phyloP scores from a whole-genome alignment of 92 coral and sea anemone genomes.

The Plumapathes pennacea region DNA sequence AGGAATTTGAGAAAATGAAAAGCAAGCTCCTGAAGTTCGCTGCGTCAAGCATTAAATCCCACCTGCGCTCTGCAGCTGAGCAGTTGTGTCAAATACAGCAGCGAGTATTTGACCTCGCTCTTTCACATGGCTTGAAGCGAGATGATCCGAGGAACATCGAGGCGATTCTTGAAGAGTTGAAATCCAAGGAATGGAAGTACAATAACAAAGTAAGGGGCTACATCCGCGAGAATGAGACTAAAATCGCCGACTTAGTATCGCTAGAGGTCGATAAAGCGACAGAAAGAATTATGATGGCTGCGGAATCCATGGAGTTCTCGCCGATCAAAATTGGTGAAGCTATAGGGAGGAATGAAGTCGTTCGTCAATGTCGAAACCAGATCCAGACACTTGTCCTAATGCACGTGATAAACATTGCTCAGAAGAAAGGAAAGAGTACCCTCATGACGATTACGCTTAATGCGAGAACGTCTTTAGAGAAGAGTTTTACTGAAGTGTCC shows the following conservation, averaged over 20 bases:
- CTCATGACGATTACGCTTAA: constrained; percentile 6
- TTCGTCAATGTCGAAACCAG: constrained; percentile 60
- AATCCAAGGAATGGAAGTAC: constrained; percentile 19
- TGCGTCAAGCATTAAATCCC: constrained; percentile 36
- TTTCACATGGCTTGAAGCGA: constrained; percentile 19
- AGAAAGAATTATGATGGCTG: constrained; percentile 13
- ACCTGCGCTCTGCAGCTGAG: constrained; percentile 24
- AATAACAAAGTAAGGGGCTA: constrained; percentile 25
- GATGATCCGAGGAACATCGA: constrained; percentile 1
- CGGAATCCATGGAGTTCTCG: constrained; percentile 55
- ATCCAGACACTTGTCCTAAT: constrained; percentile 56
- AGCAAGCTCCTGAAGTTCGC: constrained; percentile 46
- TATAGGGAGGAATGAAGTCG: constrained; percentile 62
- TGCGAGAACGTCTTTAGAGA: constrained; percentile 14
- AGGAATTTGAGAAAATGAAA: constrained; percentile 52
- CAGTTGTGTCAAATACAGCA: constrained; percentile 37
- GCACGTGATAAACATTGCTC: constrained; percentile 28
- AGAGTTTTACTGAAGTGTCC: constrained; percentile 24
- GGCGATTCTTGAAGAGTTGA: constrained; percentile 8
- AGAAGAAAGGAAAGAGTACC: constrained; percentile 5
- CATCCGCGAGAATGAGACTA: constrained; percentile 3
- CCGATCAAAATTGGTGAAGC: constrained; percentile 58
- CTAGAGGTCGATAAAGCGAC: not conserved
- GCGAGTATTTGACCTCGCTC: constrained; percentile 51
- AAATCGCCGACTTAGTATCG: constrained; percentile 12